phyloP scores from a whole-genome alignment of 2,888 invertebrate species.

The Cenopis cana region DNA sequence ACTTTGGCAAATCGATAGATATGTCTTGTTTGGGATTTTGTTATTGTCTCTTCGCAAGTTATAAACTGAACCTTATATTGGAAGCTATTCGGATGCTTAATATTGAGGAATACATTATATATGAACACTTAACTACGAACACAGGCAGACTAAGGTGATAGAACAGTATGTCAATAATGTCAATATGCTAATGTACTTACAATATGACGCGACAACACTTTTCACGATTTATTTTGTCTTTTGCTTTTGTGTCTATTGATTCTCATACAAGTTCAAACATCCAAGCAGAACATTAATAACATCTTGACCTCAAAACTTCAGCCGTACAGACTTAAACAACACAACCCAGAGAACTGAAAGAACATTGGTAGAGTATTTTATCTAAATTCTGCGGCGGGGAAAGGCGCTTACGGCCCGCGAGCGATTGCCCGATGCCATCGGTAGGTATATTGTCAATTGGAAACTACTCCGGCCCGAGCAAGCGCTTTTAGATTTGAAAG shows the following conservation, averaged over 20 bases:
- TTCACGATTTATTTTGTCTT: neutral
- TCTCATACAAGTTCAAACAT: neutral
- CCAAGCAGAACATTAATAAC: neutral
- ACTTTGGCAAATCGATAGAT: neutral
- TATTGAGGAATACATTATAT: too few relatives aligned
- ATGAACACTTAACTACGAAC: too few relatives aligned
- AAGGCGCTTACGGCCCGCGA: constrained; percentile 67
- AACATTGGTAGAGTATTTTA: constrained; percentile 55
- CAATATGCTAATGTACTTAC: too few relatives aligned
- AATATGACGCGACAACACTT: neutral
- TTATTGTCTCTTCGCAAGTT: neutral
- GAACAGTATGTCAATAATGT: too few relatives aligned
- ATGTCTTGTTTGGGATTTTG: neutral
- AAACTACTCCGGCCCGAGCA: constrained; percentile 71
- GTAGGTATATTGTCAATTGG: constrained; percentile 80
- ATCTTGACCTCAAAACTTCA: neutral
- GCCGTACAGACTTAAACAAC: constrained; percentile 7
- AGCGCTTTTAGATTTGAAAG: constrained; percentile 79
- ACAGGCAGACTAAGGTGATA: neutral
- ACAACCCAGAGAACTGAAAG: constrained; percentile 1
- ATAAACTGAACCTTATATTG: neutral
- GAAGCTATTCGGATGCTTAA: neutral
- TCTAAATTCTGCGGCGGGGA: constrained; percentile 40
- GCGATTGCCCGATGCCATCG: constrained; percentile 69
- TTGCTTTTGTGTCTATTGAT: neutral